Percentiles rank a stretch among this genome's conserved stretches.
These are phyloP conservation scores for Furcifer pardalis DNA, from an alignment of 2,797 vertebrate genomes.

Conservation along the genomic window DNA sequence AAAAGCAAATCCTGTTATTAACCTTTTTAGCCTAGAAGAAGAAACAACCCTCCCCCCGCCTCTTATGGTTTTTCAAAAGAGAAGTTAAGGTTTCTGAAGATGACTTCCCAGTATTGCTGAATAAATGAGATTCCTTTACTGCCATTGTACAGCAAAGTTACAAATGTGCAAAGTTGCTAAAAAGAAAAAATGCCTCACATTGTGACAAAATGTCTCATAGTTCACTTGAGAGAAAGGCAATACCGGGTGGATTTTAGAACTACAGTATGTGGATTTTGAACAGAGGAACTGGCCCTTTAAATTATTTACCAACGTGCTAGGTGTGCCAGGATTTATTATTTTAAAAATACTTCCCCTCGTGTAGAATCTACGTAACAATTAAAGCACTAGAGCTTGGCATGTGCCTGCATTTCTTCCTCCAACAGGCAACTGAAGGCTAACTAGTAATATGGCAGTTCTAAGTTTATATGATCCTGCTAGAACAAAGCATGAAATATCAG, in stretches of 20 bases:
- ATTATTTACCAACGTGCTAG: slow-evolving; percentile 66
- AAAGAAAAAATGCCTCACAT: slow-evolving; percentile 40
- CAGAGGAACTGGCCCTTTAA: slow-evolving; percentile 53
- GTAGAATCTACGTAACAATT: slow-evolving; percentile 64
- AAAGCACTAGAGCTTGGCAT: slow-evolving; percentile 62
- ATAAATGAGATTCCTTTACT: slow-evolving; percentile 65
- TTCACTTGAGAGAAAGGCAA: too few relatives aligned
- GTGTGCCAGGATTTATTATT: slow-evolving; percentile 50
- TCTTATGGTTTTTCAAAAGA: slow-evolving; percentile 44
- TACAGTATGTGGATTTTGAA: slow-evolving; percentile 38
- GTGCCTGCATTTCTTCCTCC: slow-evolving; percentile 60
- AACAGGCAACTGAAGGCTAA: slow-evolving; percentile 63
- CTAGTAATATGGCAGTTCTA: slow-evolving; percentile 58
- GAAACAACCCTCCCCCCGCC: slow-evolving; percentile 49
- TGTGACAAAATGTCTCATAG: slow-evolving; percentile 40
- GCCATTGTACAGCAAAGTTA: slow-evolving; percentile 66
- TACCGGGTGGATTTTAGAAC: slow-evolving; percentile 49
- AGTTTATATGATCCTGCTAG: slow-evolving; percentile 53
- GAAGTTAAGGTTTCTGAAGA: slow-evolving; percentile 51
- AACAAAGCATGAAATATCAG: slow-evolving; percentile 43
- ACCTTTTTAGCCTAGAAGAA: slow-evolving; percentile 18
- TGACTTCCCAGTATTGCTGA: slow-evolving; percentile 64
- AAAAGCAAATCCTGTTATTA: slow-evolving; percentile 20
- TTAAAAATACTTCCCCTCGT: slow-evolving; percentile 54
- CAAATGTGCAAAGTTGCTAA: slow-evolving; percentile 51